Conservation (phyloP, 2,888 invertebrate genomes). For the Oithona nana region DNA sequence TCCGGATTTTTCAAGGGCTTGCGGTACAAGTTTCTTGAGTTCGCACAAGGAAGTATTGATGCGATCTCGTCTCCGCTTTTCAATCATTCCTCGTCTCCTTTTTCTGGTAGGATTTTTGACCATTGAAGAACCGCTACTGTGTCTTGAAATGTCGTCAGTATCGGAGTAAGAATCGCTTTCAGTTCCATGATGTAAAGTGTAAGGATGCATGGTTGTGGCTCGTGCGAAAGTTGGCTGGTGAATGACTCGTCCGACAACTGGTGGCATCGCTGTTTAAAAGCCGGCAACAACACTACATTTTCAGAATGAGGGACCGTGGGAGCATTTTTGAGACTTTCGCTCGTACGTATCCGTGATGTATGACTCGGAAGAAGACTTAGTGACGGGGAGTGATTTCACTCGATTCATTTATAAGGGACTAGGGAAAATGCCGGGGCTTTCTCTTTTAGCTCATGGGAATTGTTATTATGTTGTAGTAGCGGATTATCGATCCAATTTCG, state of each 20-base stretch:
- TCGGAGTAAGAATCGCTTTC: neutral
- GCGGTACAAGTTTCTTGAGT: conserved; percentile 75
- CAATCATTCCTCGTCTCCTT: conserved; percentile 76
- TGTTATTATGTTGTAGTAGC: neutral
- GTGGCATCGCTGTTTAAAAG: no score
- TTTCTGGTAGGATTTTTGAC: conserved; percentile 36
- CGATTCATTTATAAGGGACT: no score
- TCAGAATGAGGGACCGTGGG: neutral
- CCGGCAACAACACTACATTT: no score
- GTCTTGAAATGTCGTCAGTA: neutral
- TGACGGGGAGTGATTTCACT: no score
- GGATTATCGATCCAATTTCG: neutral
- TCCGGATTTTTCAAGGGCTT: conserved; percentile 90
- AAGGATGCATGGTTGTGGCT: no score
- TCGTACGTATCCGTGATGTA: neutral
- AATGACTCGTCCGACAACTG: no score
- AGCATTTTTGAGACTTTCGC: neutral
- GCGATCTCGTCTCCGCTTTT: conserved; percentile 82
- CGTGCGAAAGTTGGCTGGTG: no score
- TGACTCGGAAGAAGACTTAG: no score
- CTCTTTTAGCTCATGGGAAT: no score
- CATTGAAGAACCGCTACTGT: neutral
- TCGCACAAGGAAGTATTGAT: conserved; percentile 89
- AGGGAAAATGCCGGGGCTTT: no score
- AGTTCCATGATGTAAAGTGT: no score